Conservation (phyloP, 2,888 invertebrate species). For the Chironomus riparius region DNA sequence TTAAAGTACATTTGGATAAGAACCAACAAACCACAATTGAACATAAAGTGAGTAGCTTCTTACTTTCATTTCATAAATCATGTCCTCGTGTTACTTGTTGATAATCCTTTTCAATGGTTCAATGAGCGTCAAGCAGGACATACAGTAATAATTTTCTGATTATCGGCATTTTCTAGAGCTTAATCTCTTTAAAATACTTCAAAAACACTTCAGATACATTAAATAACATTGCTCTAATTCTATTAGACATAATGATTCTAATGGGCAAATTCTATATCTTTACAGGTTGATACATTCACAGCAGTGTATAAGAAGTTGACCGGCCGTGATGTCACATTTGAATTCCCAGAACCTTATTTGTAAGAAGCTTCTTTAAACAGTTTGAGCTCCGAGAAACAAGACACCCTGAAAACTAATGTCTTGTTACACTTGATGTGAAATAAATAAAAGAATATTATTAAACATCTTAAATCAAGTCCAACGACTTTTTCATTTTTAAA, state of each 20-base stretch:
- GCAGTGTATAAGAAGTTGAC: slow-evolving; percentile 98
- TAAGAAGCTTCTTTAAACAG: slow-evolving; percentile 44
- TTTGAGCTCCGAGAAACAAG: not conserved
- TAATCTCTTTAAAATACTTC: not conserved
- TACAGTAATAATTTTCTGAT: slow-evolving; percentile 31
- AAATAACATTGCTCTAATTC: slow-evolving; percentile 1
- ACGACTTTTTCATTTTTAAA: not conserved
- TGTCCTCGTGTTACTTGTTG: slow-evolving; percentile 40
- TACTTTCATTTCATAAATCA: not conserved
- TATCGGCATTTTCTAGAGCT: not conserved
- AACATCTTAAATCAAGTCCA: not conserved
- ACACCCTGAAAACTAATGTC: not conserved
- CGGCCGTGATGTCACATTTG: slow-evolving; percentile 96
- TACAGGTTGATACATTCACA: slow-evolving; percentile 93
- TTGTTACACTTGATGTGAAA: not conserved
- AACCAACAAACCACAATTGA: slow-evolving; percentile 98
- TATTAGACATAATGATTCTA: slow-evolving; percentile 18
- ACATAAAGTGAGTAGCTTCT: slow-evolving; percentile 74
- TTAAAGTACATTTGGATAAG: slow-evolving; percentile 97
- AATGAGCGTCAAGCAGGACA: slow-evolving; percentile 39
- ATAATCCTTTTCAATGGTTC: slow-evolving; percentile 30
- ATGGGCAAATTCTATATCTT: slow-evolving; percentile 31
- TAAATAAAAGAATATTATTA: not conserved
- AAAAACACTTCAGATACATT: not conserved
- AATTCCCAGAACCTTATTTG: slow-evolving; percentile 97